These are phyloP conservation scores for Petrocephalus zakoni DNA, from an alignment of 2,113 vertebrate species.

Conservation along the genomic window DNA sequence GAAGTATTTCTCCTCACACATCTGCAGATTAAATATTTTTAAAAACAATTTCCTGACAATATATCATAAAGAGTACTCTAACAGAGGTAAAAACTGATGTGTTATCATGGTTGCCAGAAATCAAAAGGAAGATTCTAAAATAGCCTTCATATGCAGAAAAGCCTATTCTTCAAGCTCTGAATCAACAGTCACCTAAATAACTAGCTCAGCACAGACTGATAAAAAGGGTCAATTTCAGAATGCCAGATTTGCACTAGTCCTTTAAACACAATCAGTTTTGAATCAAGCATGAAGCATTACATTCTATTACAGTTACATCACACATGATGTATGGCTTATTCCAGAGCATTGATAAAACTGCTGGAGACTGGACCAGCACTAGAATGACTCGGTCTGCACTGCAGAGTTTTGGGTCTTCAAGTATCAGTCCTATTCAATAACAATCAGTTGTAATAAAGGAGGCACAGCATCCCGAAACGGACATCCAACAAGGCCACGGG, in stretches of 20 bases:
- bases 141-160: not conserved
- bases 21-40: not conserved
- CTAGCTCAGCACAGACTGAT: not conserved
- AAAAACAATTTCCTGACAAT: not conserved
- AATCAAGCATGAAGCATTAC: slow-evolving; percentile 1
- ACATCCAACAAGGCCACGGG: not conserved
- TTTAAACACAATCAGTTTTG: not conserved
- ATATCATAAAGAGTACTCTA: not conserved
- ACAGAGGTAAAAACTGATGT: not conserved
- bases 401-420: not conserved
- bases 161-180: not conserved
- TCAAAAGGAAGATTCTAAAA: not conserved
- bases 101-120: not conserved
- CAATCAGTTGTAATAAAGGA: not conserved
- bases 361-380: not conserved
- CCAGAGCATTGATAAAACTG: not conserved
- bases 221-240: not conserved
- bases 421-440: not conserved
- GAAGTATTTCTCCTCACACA: not conserved
- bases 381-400: not conserved
- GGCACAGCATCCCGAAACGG: not conserved
- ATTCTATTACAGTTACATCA: not conserved
- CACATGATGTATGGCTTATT: not conserved
- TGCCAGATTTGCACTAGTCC: not conserved
- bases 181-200: not conserved